Conservation (phyloP, 2,888 invertebrate species). For the Rapana venosa region DNA sequence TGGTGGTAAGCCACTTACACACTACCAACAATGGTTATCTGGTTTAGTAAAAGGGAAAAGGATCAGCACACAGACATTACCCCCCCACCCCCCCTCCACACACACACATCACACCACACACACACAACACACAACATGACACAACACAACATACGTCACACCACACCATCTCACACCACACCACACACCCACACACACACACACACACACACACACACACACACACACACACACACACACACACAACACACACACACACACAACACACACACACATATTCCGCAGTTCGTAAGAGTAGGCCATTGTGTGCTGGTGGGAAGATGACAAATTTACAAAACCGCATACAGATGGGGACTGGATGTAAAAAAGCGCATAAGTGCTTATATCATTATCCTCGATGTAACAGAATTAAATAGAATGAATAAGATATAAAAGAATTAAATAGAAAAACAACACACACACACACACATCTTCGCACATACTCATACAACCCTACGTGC, state of each 20-base stretch:
- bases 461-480: neutral
- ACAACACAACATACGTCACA: neutral
- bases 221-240: neutral
- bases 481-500: neutral
- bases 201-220: neutral
- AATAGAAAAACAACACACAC: neutral
- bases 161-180: neutral
- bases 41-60: no score
- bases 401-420: no score
- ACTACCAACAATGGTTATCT: no score
- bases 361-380: no score
- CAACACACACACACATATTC: neutral
- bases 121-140: neutral
- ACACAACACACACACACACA: neutral
- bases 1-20: no score
- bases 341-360: no score
- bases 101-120: neutral
- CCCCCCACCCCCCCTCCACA: neutral
- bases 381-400: no score
- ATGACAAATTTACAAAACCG: no score
- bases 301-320: no score
- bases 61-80: neutral
- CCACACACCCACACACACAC: neutral
- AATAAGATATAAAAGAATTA: no score
- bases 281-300: no score